Conservation (phyloP, 1,140 invertebrate species). For the Zaprionus ornatus region DNA sequence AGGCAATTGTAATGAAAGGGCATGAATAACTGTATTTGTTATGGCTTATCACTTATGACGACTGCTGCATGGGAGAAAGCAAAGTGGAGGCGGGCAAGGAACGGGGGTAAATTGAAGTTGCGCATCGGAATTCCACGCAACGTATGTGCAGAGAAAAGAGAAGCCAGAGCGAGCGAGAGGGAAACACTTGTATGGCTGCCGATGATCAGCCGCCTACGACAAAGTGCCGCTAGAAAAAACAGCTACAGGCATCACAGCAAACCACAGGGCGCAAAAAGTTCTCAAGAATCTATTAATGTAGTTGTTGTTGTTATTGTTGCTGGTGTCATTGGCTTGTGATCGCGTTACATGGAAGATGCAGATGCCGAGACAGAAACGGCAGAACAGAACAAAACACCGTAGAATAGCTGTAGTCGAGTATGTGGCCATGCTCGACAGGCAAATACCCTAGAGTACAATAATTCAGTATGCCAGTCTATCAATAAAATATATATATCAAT, state of each 20-base stretch:
- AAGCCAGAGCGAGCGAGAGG: not conserved
- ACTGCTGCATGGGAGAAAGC: not conserved
- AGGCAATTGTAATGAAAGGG: not conserved
- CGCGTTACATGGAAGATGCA: constrained; percentile 29
- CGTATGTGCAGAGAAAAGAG: not conserved
- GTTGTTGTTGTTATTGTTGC: constrained; percentile 11
- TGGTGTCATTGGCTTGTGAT: constrained; percentile 51
- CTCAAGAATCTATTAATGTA: constrained; percentile 28
- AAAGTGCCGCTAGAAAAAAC: constrained; percentile 44
- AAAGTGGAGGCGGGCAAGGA: not conserved
- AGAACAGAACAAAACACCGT: not conserved
- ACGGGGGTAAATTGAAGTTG: constrained; percentile 2
- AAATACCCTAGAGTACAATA: not conserved
- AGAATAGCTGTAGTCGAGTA: not conserved
- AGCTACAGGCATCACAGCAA: constrained; percentile 25
- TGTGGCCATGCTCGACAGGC: not conserved
- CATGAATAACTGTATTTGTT: constrained; percentile 15
- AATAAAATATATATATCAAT: no score
- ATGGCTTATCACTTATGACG: constrained; percentile 7
- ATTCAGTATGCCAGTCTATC: no score
- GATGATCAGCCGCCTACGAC: constrained; percentile 55
- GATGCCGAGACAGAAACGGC: not conserved
- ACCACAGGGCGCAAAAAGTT: constrained; percentile 27
- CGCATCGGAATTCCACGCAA: constrained; percentile 25
- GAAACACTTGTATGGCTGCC: constrained; percentile 34